phyloP scores from a whole-genome alignment of 2,113 vertebrate species.

The Papio anubis region DNA sequence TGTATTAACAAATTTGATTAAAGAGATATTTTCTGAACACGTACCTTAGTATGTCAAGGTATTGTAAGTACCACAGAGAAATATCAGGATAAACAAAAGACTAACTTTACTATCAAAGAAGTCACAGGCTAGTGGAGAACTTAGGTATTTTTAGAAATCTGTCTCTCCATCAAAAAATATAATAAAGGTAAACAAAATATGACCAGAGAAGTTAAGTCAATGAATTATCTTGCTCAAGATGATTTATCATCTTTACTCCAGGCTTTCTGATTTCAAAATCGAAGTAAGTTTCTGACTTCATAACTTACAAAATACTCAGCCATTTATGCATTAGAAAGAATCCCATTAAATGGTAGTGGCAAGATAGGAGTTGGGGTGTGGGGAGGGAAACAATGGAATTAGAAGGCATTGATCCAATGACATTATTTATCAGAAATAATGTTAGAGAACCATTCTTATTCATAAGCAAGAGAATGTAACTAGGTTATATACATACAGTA shows the following conservation, averaged over 20 bases:
- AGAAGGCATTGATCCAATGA: not conserved
- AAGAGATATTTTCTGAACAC: not conserved
- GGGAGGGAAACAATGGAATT: not conserved
- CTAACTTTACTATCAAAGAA: not conserved
- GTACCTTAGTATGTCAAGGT: not conserved
- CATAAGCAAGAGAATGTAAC: not conserved
- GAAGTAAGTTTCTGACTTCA: not conserved
- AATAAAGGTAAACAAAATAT: constrained; percentile 12
- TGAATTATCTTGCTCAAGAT: not conserved
- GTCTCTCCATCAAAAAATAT: not conserved
- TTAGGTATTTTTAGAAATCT: not conserved
- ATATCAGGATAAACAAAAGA: not conserved
- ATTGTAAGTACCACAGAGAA: not conserved
- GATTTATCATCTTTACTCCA: not conserved
- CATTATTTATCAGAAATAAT: not conserved
- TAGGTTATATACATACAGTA: not conserved
- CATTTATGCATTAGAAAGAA: not conserved
- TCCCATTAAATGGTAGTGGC: not conserved
- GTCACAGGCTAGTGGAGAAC: not conserved
- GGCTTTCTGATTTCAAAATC: not conserved
- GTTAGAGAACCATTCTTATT: not conserved
- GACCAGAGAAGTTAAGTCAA: not conserved
- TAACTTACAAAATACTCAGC: not conserved
- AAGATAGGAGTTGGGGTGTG: not conserved
- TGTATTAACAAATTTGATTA: not conserved